Conservation (phyloP, 2,797 vertebrate species). For the Borostomias antarcticus region DNA sequence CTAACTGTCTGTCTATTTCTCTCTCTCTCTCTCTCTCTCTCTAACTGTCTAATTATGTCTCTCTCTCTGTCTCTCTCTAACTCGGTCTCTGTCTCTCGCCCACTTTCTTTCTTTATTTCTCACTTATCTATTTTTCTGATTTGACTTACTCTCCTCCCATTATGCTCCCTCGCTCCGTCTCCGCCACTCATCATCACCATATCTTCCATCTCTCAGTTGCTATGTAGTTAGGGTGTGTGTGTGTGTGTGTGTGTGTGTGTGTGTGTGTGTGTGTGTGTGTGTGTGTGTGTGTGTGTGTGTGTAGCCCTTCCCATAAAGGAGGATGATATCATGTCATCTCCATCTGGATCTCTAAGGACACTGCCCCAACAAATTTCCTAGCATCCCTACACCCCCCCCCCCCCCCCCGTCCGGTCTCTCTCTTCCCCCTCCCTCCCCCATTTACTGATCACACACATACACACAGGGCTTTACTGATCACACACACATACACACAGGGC, state of each 20-base stretch:
- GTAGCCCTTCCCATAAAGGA: constrained; percentile 23
- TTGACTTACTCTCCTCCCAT: neutral
- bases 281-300: neutral
- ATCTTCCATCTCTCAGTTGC: constrained; percentile 9
- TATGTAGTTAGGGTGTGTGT: too few relatives aligned
- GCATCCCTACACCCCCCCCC: neutral
- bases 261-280: neutral
- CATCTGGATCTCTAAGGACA: constrained; percentile 38
- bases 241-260: neutral
- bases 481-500: constrained; percentile 12
- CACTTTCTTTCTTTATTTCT: constrained; percentile 6
- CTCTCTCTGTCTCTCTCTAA: neutral
- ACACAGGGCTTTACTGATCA: constrained; percentile 31
- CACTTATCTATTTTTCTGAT: neutral
- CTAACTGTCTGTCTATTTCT: constrained; percentile 9
- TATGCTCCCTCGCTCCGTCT: constrained; percentile 13
- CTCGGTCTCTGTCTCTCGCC: neutral
- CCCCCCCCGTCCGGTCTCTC: too few relatives aligned
- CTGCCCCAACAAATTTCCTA: neutral
- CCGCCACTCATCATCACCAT: constrained; percentile 13
- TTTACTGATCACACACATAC: constrained; percentile 17
- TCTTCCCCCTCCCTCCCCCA: neutral
- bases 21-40: neutral
- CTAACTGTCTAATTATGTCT: too few relatives aligned
- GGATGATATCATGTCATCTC: constrained; percentile 24